Percentiles rank a stretch among this genome's conserved stretches.
These are phyloP conservation scores for Neomicropteryx cornuta DNA, from an alignment of 1,140 invertebrate species.

Conservation along the genomic window DNA sequence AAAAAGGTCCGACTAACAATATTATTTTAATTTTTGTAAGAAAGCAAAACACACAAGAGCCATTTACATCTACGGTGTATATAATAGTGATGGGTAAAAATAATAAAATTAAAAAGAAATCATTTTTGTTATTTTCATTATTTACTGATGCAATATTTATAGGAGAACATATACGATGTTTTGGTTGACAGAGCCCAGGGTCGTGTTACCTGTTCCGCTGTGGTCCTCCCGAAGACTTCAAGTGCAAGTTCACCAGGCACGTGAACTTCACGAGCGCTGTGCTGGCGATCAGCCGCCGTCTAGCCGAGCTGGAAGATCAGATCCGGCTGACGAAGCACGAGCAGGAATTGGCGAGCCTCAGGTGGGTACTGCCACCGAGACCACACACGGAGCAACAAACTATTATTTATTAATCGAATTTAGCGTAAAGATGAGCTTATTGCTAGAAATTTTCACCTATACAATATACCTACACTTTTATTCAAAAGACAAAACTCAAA, in stretches of 20 bases:
- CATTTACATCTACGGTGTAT: too few species aligned
- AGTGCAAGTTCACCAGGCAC: conserved; percentile 86
- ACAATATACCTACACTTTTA: too few species aligned
- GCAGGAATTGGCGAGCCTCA: conserved; percentile 63
- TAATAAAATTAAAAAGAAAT: too few species aligned
- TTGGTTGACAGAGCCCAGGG: conserved; percentile 52
- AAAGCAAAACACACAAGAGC: too few species aligned
- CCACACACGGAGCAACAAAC: not conserved
- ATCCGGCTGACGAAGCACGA: conserved; percentile 68
- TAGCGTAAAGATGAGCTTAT: too few species aligned
- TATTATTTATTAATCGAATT: not conserved
- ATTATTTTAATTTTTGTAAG: too few species aligned
- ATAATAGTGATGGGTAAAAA: too few species aligned
- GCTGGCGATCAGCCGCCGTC: conserved; percentile 50
- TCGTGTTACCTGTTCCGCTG: conserved; percentile 90
- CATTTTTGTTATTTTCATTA: too few species aligned
- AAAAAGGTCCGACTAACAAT: too few species aligned
- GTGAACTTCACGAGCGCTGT: conserved; percentile 83
- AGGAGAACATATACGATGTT: not conserved
- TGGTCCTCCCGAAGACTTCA: conserved; percentile 76
- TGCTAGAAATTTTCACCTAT: too few species aligned
- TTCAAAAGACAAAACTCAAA: too few species aligned
- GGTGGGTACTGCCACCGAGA: conserved; percentile 43
- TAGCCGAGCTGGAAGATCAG: conserved; percentile 55
- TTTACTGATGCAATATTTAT: too few species aligned